Evolutionary conservation across 2,797 vertebrate species (phyloP), one percentile per base, ranked within the genome.

Genomic region (Echiichthys vipera): DNA sequence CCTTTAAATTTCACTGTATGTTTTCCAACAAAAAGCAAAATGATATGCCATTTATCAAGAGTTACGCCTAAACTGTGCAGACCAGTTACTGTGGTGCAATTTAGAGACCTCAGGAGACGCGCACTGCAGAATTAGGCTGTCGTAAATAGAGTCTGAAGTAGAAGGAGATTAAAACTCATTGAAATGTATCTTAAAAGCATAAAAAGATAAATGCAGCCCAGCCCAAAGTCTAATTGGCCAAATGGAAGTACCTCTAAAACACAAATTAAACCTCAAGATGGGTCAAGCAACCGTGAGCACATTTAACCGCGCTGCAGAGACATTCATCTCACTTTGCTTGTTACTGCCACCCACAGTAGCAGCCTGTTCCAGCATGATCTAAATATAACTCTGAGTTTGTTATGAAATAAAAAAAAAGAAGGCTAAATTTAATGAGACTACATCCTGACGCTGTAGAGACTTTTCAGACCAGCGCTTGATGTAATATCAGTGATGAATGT

Each of bases 331-430:
- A 88, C 89, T 90, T 88, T 85, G 74, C 78, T 81, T 81, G 80
- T 89, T 91, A 84, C 65, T 66, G 77, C 81, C 86, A 81, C 84
- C 81, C 82, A 84, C 75, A 74, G 85, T 37, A 84, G 81, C 85
- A 77, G 83, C 83, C 56, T 81, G 86, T 65, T 85, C 84, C 77
- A 78, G 83, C 68, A 39, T 39, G 77, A 75, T 85, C 90, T 93
- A 93, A 92, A 93, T 86, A 92, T 93, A 93, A 78, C 87, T 61
- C 62, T 0, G 70, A 88, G 80, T 92, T 90, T 90, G 82, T 87
- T 91, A 90, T 87, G 81, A 91, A 92, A 90, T 88, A 42, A 85
- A 85, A 85, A 85, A 87, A 90, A 89, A 86, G 84, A 86, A 66
- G 84, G 85, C 82, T 87, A 84, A 83, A 89, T 92, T 85, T 92